These are phyloP conservation scores for Eristalis arbustorum DNA, from an alignment of 2,888 invertebrate genomes.

Conservation along the genomic window DNA sequence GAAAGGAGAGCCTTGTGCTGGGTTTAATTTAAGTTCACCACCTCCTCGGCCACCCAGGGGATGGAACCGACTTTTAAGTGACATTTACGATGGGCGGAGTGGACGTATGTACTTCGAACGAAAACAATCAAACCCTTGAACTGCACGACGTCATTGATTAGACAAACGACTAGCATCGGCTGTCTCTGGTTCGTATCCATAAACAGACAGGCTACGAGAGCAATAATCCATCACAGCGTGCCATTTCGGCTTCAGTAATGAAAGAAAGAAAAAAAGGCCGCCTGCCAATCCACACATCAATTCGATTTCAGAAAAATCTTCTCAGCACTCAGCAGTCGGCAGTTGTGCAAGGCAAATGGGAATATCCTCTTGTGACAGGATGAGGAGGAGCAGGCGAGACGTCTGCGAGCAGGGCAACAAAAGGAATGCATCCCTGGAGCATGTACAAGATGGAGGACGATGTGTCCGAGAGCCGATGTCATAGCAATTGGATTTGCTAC, in stretches of 20 bases:
- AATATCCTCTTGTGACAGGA: not conserved
- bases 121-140: too few species aligned
- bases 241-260: not conserved
- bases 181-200: too few species aligned
- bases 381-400: not conserved
- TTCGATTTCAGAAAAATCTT: not conserved
- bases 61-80: not conserved
- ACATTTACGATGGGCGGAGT: not conserved
- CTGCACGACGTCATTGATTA: too few species aligned
- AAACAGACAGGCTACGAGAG: not conserved
- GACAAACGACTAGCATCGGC: too few species aligned
- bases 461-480: conserved; percentile 32
- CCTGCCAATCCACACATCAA: not conserved
- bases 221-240: not conserved
- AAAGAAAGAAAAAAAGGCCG: not conserved
- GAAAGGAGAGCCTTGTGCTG: not conserved
- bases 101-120: not conserved
- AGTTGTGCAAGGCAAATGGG: not conserved
- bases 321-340: too few species aligned
- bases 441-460: not conserved
- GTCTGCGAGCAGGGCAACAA: not conserved
- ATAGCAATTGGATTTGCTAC: conserved; percentile 42
- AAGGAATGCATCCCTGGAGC: not conserved
- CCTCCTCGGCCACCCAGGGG: not conserved
- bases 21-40: not conserved